These are phyloP conservation scores for Scaptomyza pallida DNA, from an alignment of 1,140 invertebrate species.

Conservation along the genomic window DNA sequence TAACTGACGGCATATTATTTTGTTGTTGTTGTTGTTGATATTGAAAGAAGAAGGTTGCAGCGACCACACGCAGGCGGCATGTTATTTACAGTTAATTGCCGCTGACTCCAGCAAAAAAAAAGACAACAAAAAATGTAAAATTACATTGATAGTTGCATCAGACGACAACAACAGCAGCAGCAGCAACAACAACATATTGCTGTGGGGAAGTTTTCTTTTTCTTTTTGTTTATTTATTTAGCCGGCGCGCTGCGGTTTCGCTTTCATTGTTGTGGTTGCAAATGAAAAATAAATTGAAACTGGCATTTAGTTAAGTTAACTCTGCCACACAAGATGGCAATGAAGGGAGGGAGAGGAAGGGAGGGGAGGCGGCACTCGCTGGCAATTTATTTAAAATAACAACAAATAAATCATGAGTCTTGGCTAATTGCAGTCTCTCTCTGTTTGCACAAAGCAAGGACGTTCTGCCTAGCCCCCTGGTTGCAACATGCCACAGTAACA, in stretches of 20 bases:
- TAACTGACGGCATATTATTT: conserved; percentile 39
- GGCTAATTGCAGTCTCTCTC: conserved; percentile 65
- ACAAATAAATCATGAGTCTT: conserved; percentile 48
- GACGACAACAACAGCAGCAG: conserved; percentile 41
- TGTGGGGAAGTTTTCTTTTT: conserved; percentile 27
- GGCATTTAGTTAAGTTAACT: conserved; percentile 80
- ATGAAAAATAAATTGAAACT: conserved; percentile 79
- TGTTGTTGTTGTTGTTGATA: conserved; percentile 43
- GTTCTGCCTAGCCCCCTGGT: conserved; percentile 22
- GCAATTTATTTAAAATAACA: conserved; percentile 70
- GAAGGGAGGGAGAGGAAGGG: background rate
- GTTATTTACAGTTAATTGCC: conserved; percentile 79
- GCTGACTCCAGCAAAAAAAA: conserved; percentile 52
- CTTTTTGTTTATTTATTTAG: conserved; percentile 45
- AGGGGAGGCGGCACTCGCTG: conserved; percentile 25
- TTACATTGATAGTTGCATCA: conserved; percentile 73
- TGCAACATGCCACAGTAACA: conserved; percentile 40
- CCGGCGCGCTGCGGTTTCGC: conserved; percentile 60
- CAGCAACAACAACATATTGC: conserved; percentile 37
- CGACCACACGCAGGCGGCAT: conserved; percentile 68
- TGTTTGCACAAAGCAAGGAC: conserved; percentile 61
- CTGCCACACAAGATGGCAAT: conserved; percentile 2
- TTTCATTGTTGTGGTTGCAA: conserved; percentile 70
- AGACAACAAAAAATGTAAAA: conserved; percentile 72
- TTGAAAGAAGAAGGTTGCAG: conserved; percentile 36